Conservation (phyloP, 2,113 vertebrate species). For the Entomyzon cyanotis region DNA sequence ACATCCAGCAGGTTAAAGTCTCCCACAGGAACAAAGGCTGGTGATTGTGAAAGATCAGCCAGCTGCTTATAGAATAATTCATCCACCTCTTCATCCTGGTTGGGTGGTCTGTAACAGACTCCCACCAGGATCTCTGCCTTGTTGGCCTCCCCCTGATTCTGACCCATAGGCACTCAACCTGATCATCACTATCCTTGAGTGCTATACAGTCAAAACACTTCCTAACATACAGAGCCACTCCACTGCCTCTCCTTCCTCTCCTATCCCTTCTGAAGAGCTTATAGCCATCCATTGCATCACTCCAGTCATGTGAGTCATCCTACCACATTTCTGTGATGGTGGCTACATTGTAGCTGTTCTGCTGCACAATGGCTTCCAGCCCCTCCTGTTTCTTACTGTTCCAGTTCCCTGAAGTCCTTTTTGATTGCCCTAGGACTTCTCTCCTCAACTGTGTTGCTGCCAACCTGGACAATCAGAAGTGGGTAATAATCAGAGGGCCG, state of each 20-base stretch:
- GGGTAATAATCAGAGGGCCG: no score
- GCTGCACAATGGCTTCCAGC: no score
- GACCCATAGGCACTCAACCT: background rate
- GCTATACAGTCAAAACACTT: background rate
- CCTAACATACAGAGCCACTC: background rate
- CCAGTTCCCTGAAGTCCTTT: no score
- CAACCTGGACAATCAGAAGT: no score
- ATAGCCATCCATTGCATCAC: background rate
- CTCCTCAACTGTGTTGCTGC: no score
- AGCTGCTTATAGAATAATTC: background rate
- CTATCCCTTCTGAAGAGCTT: background rate
- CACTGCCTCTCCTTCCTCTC: background rate
- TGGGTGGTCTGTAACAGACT: background rate
- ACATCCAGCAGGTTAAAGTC: background rate
- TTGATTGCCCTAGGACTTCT: no score
- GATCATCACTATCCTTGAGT: background rate
- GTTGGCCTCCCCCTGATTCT: background rate
- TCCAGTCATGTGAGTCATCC: no score
- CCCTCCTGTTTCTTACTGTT: no score
- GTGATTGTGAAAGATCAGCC: background rate
- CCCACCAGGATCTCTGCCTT: background rate
- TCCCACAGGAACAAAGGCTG: background rate
- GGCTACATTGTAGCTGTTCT: no score
- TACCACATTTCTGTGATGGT: no score
- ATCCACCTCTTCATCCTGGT: background rate